Conservation (phyloP, 35 echinoderm and acorn worm genomes). For the Patiria miniata region DNA sequence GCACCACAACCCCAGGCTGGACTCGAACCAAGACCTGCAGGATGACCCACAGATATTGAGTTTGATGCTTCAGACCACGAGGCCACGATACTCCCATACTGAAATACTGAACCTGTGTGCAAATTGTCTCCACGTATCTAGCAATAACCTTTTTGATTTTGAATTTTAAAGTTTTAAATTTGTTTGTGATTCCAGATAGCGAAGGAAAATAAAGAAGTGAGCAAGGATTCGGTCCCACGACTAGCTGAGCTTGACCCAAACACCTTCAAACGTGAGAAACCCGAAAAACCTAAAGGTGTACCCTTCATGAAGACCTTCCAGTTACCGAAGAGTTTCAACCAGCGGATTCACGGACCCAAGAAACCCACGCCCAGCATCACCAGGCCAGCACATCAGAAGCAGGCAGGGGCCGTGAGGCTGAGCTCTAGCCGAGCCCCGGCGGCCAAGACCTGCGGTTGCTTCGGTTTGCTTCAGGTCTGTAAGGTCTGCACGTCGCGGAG, state of each 20-base stretch:
- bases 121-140: too few relatives aligned
- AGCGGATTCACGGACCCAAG: neutral
- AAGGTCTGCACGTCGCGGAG: slow-evolving; percentile 58
- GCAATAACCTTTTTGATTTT: neutral
- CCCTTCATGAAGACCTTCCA: slow-evolving; percentile 3
- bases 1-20: too few relatives aligned
- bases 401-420: neutral
- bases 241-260: slow-evolving; percentile 66
- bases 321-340: neutral
- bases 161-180: neutral
- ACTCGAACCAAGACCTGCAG: too few relatives aligned
- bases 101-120: too few relatives aligned
- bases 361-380: neutral
- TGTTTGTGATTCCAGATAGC: neutral
- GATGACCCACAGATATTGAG: too few relatives aligned
- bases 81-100: too few relatives aligned
- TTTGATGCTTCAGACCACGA: too few relatives aligned
- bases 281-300: neutral
- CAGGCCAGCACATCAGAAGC: neutral
- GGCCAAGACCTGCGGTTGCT: slow-evolving; percentile 61
- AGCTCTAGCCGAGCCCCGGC: neutral
- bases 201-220: neutral
- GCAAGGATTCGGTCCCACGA: neutral
- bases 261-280: slow-evolving; percentile 39
- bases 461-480: slow-evolving; percentile 78